These are phyloP conservation scores for Leucophenga varia DNA, from an alignment of 1,140 invertebrate species.

Conservation along the genomic window DNA sequence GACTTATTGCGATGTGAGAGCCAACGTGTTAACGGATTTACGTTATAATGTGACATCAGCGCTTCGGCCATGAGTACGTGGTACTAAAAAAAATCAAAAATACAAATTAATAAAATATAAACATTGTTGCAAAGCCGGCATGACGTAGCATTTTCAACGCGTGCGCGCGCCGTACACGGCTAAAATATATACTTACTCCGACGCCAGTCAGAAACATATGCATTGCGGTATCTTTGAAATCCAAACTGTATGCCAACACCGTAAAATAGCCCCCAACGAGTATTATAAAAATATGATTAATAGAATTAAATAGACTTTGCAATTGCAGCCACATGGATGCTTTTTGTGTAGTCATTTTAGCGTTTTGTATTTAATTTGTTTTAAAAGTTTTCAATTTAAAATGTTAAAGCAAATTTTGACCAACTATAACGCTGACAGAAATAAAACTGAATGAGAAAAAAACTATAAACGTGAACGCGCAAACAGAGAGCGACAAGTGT, in stretches of 20 bases:
- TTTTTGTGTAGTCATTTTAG: conserved; percentile 31
- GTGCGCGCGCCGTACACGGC: not conserved
- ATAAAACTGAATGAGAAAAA: no score
- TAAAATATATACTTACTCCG: conserved; percentile 30
- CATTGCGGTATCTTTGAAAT: conserved; percentile 49
- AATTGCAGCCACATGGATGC: conserved; percentile 30
- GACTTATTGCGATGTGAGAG: conserved; percentile 48
- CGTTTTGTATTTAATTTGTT: not conserved
- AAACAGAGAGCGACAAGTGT: no score
- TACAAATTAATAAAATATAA: not conserved
- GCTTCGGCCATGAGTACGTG: conserved; percentile 46
- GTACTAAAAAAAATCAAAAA: conserved; percentile 23
- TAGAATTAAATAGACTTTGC: conserved; percentile 42
- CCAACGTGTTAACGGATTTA: conserved; percentile 41
- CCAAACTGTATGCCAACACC: conserved; percentile 31
- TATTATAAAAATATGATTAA: conserved; percentile 48
- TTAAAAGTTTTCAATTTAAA: not conserved
- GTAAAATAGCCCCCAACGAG: conserved; percentile 42
- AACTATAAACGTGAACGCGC: no score
- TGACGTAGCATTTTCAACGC: conserved; percentile 7
- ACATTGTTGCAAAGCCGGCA: not conserved
- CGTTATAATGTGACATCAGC: conserved; percentile 48
- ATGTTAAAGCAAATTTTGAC: no score
- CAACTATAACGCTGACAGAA: no score
- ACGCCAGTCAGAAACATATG: conserved; percentile 44